Percentiles rank a stretch among this genome's conserved stretches.
phyloP scores from a whole-genome alignment of 2,797 vertebrate species.

The Lacerta viridis region DNA sequence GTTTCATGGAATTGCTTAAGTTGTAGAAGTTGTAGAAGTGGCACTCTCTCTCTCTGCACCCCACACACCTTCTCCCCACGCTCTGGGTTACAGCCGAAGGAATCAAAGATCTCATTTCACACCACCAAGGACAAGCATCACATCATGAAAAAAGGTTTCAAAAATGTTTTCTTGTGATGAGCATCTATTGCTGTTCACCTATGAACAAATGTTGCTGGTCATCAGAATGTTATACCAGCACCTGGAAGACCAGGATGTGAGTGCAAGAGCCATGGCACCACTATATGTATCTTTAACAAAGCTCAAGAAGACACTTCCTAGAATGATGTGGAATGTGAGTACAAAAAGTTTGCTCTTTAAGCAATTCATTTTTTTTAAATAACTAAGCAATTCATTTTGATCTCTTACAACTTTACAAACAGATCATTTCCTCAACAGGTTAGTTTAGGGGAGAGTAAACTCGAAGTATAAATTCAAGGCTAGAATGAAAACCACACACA shows the following conservation, averaged over 20 bases:
- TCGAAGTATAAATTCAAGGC: not conserved
- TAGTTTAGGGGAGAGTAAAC: not conserved
- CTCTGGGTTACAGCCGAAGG: not conserved
- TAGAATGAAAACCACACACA: not conserved
- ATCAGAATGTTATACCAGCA: not conserved
- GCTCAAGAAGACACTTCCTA: not conserved
- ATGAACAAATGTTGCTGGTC: not conserved
- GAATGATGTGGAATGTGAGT: not conserved
- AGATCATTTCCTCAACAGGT: not conserved
- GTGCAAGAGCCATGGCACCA: too few relatives aligned
- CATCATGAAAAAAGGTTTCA: not conserved
- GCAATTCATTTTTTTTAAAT: not conserved
- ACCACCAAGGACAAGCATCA: not conserved
- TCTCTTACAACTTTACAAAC: not conserved
- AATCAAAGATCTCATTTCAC: conserved; percentile 9
- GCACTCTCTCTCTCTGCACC: not conserved
- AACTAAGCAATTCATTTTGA: not conserved
- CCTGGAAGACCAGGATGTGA: too few relatives aligned
- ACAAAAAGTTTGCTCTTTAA: not conserved
- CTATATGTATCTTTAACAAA: not conserved
- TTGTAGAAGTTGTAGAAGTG: not conserved
- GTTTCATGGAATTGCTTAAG: not conserved
- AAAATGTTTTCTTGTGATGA: not conserved
- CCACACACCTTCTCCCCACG: too few relatives aligned
- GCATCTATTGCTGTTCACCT: not conserved